Evolutionary conservation across 2,797 vertebrate species (phyloP), one percentile per base, ranked within the genome.

Genomic region (Acipenser oxyrinchus): DNA sequence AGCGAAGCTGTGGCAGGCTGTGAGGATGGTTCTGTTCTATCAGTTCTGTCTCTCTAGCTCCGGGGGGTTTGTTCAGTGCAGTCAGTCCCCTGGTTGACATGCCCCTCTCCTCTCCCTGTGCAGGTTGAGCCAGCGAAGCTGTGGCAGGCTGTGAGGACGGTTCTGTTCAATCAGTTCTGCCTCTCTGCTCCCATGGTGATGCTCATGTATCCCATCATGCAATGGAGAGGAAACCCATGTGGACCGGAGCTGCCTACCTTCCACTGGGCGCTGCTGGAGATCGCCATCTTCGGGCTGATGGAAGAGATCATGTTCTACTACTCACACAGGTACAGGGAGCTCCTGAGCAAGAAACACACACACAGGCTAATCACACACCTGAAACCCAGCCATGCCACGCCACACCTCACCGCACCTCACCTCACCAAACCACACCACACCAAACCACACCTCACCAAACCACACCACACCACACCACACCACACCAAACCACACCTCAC

Each of bases 231-330:
- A 1, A 79, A 88, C 64, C 93, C 90, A 15, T 94, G 91, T 66
- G 81, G 76, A 65, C 83, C 79, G 1, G 87, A 94, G 78, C 81
- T 97, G 63, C 96, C 95, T 72, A 92, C 91, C 61, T 95, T 99
- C 83, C 90, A 88, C 74, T 86, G 90, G 91, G 90, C 91, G 57
- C 89, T 99, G 66, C 65, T 85, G 71, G 95, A 98, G 76, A 73
- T 98, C 65, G 79, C 84, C 0, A 0, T 88, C 72, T 94, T 90
- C 52, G 73, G 78, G 52, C 37, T 95, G 11, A 0, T 87, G 23
- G 94, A 97, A 75, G 95, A 99, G 78, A 52, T 96, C 6, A 52
- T 96, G 49, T 98, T 98, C 81, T 99, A 96, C 84, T 97, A 97
- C 67, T 89, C 91, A 8, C 95, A 99, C 88, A 85, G 93, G 96